Conservation (phyloP, 2,888 invertebrate genomes). For the Gastrophysa polygoni region DNA sequence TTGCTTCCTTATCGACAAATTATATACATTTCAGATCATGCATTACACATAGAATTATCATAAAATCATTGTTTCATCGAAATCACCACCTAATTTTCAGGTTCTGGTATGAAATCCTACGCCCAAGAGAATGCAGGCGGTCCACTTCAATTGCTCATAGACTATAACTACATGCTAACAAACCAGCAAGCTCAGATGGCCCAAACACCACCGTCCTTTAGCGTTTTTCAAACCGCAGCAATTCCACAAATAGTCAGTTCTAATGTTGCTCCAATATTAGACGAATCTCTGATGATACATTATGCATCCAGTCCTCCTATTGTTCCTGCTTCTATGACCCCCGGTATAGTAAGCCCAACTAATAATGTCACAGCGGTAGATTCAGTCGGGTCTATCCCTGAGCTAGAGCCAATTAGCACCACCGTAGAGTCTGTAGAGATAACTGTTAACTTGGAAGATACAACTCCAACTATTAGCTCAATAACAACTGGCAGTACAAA, state of each 20-base stretch:
- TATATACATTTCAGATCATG: no score
- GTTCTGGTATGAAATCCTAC: background rate
- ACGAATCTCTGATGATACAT: conserved; percentile 3
- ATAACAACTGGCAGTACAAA: conserved; percentile 1
- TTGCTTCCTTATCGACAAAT: no score
- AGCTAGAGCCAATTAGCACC: background rate
- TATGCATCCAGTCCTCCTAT: background rate
- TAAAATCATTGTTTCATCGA: no score
- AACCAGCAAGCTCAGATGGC: background rate
- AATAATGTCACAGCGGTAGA: background rate
- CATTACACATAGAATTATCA: no score
- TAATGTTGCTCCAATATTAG: background rate
- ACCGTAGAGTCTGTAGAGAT: background rate
- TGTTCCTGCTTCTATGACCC: background rate
- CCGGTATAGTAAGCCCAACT: background rate
- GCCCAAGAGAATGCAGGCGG: background rate
- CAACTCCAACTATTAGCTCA: conserved; percentile 3
- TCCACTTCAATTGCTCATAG: background rate
- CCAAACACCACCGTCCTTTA: background rate
- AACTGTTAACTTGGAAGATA: background rate
- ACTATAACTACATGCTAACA: background rate
- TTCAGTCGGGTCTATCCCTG: background rate
- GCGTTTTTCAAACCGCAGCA: background rate
- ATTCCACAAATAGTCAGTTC: background rate
- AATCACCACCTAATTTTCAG: background rate